phyloP scores from a whole-genome alignment of 2,888 invertebrate genomes.

The Protophormia terraenovae region DNA sequence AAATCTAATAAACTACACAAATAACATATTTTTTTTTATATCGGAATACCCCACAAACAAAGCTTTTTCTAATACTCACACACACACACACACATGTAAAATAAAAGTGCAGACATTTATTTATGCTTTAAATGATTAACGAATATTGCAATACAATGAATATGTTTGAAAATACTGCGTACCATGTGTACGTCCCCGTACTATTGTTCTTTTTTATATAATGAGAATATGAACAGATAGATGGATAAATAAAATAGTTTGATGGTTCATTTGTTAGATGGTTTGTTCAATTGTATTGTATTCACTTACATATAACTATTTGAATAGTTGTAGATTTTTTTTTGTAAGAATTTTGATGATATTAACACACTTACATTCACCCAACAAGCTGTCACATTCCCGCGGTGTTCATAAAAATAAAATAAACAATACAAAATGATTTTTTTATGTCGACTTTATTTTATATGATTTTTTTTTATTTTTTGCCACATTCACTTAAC shows the following conservation, averaged over 20 bases:
- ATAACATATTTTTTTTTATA: too few relatives aligned
- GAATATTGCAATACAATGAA: not conserved
- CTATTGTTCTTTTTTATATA: slow-evolving; percentile 14
- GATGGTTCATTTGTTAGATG: not conserved
- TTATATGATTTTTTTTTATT: not conserved
- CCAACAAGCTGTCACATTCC: slow-evolving; percentile 78
- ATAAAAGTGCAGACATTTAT: slow-evolving; percentile 35
- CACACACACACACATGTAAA: not conserved
- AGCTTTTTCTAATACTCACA: too few relatives aligned
- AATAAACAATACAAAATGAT: slow-evolving; percentile 35
- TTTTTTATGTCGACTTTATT: slow-evolving; percentile 17
- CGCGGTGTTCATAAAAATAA: slow-evolving; percentile 77
- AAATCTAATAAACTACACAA: too few relatives aligned
- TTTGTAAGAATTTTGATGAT: slow-evolving; percentile 26
- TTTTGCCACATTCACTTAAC: slow-evolving; percentile 24
- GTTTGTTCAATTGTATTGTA: not conserved
- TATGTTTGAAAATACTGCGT: too few relatives aligned
- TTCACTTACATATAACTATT: not conserved
- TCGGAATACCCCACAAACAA: too few relatives aligned
- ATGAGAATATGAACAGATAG: slow-evolving; percentile 14
- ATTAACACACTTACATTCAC: slow-evolving; percentile 59
- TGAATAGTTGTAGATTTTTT: slow-evolving; percentile 33
- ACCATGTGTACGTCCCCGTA: too few relatives aligned
- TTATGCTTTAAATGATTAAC: slow-evolving; percentile 1
- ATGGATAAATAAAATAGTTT: not conserved